These are phyloP conservation scores for Neomorphus geoffroyi DNA, from an alignment of 2,797 vertebrate species.

Conservation along the genomic window DNA sequence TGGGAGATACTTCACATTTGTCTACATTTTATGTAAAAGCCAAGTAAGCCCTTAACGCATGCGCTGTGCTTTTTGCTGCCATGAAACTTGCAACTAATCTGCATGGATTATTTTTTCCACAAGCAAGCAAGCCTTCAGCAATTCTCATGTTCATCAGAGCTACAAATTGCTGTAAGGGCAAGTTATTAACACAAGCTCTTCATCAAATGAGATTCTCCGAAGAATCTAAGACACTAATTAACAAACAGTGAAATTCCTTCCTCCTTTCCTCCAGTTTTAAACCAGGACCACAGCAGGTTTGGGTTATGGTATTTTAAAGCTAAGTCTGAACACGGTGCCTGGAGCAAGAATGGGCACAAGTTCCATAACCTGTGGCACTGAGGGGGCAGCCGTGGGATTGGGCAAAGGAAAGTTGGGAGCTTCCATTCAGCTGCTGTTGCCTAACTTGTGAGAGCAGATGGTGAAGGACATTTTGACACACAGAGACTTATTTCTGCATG, in stretches of 20 bases:
- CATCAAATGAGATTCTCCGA: neutral
- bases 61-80: neutral
- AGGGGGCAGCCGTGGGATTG: neutral
- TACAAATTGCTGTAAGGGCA: neutral
- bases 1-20: neutral
- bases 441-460: accelerated
- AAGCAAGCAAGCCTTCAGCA: neutral
- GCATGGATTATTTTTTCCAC: neutral
- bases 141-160: neutral
- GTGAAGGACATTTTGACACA: neutral
- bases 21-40: neutral
- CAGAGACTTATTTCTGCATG: accelerated
- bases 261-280: neutral
- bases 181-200: slow-evolving; percentile 26
- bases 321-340: neutral
- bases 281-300: neutral
- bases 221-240: neutral
- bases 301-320: neutral
- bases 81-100: neutral
- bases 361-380: neutral
- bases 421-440: neutral
- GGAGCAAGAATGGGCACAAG: neutral
- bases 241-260: neutral
- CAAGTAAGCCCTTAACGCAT: neutral
- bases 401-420: neutral